phyloP scores from a whole-genome alignment of 2,113 vertebrate genomes.

The Pseudonaja textilis region DNA sequence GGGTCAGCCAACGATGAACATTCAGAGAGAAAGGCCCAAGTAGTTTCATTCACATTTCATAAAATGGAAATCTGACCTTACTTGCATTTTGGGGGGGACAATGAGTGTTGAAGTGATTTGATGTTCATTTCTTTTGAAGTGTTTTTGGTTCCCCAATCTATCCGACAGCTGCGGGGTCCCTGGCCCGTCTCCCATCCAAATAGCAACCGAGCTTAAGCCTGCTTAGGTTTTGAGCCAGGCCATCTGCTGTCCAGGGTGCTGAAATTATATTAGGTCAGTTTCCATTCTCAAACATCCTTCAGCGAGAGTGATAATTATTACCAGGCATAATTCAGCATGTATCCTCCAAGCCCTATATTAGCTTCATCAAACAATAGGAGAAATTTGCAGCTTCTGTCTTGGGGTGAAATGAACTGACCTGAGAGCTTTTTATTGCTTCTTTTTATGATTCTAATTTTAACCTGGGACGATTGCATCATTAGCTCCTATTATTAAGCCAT shows the following conservation, averaged over 20 bases:
- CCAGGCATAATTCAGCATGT: not conserved
- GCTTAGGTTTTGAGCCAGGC: not conserved
- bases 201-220: not conserved
- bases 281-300: not conserved
- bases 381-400: not conserved
- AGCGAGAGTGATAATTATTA: not conserved
- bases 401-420: not conserved
- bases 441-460: conserved; percentile 52
- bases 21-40: not conserved
- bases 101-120: not conserved
- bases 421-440: conserved; percentile 25
- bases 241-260: not conserved
- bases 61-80: not conserved
- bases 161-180: not conserved
- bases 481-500: conserved; percentile 57
- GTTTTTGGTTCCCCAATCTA: not conserved
- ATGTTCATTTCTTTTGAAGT: not conserved
- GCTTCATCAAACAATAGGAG: fast-evolving
- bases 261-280: not conserved
- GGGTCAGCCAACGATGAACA: not conserved
- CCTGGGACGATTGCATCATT: conserved; percentile 43
- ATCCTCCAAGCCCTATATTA: not conserved
- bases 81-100: not conserved
- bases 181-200: not conserved
- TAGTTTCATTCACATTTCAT: not conserved